A percentile compares a stretch with the other conserved stretches of the same genome.
phyloP scores from a whole-genome alignment of 2,888 invertebrate genomes.

The Dioctria rufipes region DNA sequence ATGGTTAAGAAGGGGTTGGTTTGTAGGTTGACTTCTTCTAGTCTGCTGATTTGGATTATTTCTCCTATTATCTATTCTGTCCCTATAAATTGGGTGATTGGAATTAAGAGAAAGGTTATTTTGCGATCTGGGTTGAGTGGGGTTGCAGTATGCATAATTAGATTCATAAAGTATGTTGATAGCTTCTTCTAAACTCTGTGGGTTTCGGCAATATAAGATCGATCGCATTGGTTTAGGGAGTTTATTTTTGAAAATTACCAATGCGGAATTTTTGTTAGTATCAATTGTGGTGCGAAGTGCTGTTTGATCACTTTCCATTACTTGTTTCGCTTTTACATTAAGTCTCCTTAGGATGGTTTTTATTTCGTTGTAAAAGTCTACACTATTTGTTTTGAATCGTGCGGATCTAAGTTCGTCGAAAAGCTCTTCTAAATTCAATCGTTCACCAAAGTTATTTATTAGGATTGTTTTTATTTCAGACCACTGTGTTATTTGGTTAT shows the following conservation, averaged over 20 bases:
- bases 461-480: conserved; percentile 13
- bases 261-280: not conserved
- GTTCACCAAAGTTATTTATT: conserved; percentile 32
- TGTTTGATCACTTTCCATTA: not conserved
- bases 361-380: conserved; percentile 38
- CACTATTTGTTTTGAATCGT: conserved; percentile 7
- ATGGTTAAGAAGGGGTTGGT: not conserved
- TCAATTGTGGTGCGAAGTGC: not conserved
- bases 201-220: conserved; percentile 56
- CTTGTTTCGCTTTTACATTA: conserved; percentile 4
- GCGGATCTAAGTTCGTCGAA: conserved; percentile 16
- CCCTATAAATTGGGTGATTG: no score
- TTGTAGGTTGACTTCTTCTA: no score
- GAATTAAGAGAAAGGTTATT: no score
- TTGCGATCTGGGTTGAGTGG: no score
- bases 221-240: conserved; percentile 23
- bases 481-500: not conserved
- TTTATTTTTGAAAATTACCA: conserved; percentile 34
- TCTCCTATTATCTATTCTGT: no score
- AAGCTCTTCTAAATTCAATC: conserved; percentile 5
- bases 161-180: conserved; percentile 51
- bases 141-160: conserved; percentile 28
- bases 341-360: conserved; percentile 13
- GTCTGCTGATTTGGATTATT: no score
- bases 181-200: conserved; percentile 9